Conservation (phyloP, 2,113 vertebrate genomes). For the Ailurus styani region DNA sequence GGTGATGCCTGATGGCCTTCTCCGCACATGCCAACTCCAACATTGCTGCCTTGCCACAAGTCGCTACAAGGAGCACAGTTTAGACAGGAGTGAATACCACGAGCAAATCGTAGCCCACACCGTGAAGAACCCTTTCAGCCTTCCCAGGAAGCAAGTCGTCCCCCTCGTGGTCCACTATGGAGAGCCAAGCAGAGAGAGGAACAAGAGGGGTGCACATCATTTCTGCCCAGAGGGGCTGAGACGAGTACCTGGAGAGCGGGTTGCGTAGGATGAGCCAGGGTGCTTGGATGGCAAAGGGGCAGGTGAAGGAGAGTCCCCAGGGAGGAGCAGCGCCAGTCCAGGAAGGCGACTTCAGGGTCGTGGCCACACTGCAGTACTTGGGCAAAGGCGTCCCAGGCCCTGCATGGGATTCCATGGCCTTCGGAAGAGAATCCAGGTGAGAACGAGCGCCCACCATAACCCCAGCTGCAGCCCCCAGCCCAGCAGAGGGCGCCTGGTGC, state of each 20-base stretch:
- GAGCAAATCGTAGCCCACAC: not conserved
- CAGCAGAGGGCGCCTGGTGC: not conserved
- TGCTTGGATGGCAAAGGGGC: not conserved
- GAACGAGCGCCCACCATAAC: not conserved
- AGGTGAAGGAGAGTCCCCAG: constrained; percentile 27
- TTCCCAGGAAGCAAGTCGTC: not conserved
- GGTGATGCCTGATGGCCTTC: not conserved
- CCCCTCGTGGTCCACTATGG: not conserved
- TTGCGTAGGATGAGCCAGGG: not conserved
- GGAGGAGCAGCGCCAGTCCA: not conserved
- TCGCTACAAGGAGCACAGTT: not conserved
- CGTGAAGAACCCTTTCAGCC: not conserved
- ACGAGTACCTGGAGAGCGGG: constrained; percentile 66
- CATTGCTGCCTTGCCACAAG: not conserved
- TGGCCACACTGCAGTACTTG: constrained; percentile 71
- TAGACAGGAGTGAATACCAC: no score
- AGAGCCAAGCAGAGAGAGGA: not conserved
- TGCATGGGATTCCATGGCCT: constrained; percentile 47
- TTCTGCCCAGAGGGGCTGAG: not conserved
- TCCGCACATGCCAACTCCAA: not conserved
- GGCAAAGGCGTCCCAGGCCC: not conserved
- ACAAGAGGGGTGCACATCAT: not conserved
- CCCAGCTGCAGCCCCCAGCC: not conserved
- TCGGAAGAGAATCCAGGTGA: constrained; percentile 55
- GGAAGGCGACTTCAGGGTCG: constrained; percentile 2